phyloP scores from a whole-genome alignment of 2,888 invertebrate species.

The Phorcus lineatus region DNA sequence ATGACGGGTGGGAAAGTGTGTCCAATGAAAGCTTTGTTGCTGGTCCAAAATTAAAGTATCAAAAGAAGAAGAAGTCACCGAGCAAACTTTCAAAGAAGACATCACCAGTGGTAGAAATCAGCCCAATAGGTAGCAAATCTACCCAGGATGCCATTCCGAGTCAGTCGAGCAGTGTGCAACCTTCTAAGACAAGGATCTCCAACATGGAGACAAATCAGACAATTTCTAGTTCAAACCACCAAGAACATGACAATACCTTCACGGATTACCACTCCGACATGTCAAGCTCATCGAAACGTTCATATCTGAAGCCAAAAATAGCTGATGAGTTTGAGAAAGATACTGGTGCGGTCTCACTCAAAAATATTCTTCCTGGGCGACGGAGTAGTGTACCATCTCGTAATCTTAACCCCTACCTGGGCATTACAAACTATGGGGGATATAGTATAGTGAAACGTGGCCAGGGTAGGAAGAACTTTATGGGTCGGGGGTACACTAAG shows the following conservation, averaged over 20 bases:
- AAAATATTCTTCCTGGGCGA: not conserved
- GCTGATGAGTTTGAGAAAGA: not conserved
- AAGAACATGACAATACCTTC: not conserved
- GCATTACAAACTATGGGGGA: too few species aligned
- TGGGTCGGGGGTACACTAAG: not conserved
- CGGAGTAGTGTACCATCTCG: not conserved
- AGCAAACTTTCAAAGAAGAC: not conserved
- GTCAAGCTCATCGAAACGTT: not conserved
- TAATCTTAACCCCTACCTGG: not conserved
- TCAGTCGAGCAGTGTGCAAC: not conserved
- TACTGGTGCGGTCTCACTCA: slow-evolving; percentile 2
- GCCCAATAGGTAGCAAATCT: not conserved
- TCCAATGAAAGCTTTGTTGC: too few species aligned
- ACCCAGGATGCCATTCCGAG: not conserved
- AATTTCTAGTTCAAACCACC: not conserved
- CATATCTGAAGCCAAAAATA: not conserved
- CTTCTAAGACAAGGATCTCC: not conserved
- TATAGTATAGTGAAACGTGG: not conserved
- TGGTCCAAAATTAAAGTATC: not conserved
- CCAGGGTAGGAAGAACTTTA: not conserved
- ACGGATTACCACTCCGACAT: not conserved
- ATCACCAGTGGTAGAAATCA: not conserved
- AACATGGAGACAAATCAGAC: not conserved
- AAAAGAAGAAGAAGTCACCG: not conserved
- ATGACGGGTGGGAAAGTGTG: too few species aligned